A percentile compares a stretch with the other conserved stretches of the same genome.
Conservation (phyloP, 2,888 invertebrate species). For the Rhagophthalmus giganteus region DNA sequence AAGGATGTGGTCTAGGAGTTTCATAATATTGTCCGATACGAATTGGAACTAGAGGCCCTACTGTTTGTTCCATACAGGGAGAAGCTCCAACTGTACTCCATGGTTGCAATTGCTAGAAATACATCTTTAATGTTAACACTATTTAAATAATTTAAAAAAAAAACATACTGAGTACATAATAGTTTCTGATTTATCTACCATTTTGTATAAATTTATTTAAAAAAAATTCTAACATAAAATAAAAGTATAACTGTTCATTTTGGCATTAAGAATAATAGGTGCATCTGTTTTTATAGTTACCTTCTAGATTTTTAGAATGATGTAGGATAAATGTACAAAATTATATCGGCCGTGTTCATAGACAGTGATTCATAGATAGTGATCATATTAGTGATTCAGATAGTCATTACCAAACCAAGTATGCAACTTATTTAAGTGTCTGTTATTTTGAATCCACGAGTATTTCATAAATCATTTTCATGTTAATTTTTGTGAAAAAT, state of each 20-base stretch:
- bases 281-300: too few species aligned
- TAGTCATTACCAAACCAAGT: too few species aligned
- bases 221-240: constrained; percentile 1
- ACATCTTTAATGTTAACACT: not conserved
- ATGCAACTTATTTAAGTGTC: too few species aligned
- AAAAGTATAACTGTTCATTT: not conserved
- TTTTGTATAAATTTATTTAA: constrained; percentile 25
- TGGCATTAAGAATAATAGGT: not conserved
- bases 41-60: constrained; percentile 64
- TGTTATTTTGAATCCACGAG: too few species aligned
- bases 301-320: too few species aligned
- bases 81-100: constrained; percentile 59
- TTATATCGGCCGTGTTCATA: too few species aligned
- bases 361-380: too few species aligned
- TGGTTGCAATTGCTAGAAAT: constrained; percentile 74
- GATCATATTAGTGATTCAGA: too few species aligned
- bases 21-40: constrained; percentile 72
- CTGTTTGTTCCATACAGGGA: constrained; percentile 67
- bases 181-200: constrained; percentile 43
- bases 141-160: not conserved
- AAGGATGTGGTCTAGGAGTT: constrained; percentile 74
- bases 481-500: too few species aligned
- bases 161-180: constrained; percentile 51
- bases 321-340: too few species aligned
- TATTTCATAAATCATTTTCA: too few species aligned